Evolutionary conservation across 2,888 invertebrate species (phyloP), one percentile per base, ranked within the genome.

Genomic region (Leucophora obtusa): DNA sequence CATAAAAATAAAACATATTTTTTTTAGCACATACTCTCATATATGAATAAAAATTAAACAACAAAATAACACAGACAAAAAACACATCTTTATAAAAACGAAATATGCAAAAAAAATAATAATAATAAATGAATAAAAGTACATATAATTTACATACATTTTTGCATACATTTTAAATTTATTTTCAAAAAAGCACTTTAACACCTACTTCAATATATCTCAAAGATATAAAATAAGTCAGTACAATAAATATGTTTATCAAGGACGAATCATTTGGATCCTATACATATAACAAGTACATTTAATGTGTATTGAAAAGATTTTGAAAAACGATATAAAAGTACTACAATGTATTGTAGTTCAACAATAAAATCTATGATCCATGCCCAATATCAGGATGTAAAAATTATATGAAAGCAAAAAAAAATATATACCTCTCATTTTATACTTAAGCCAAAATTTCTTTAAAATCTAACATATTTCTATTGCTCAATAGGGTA

Each of bases 1-100:
- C 69, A 79, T 73, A 73, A 69, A 73, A 73, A 62, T 72, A 51
- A 62, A 77, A 63, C 24, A 69, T 53, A 59, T 63, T 72, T 56
- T 10, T 62, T 17, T 56, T 35, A 14, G 53, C 21, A 54, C 24
- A 58, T 35, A 35, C 35, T 1, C 35, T 35, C 35, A 35, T 10
- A 35, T 38, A 33, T 51, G 15, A 51, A 38, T 58, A 58, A 17
- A 35, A 38, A 51, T 24, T 53, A 38, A 56, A 56, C 15, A 38
- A n/a, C 54, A 24, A 38, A 56, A 24, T 24, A 68, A 33, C 17
- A 58, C 24, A 28, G n/a, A 4, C 28, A 43, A 28, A 24, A n/a
- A 35, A 35, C 35, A 56, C 38, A 62, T 68, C 70, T 50, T 47
- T 8, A 47, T 14, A 33, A 43, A 43, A 38, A 35, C 11, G 11